phyloP scores from a whole-genome alignment of 2,113 vertebrate genomes.

The Macaca fascicularis region T2T-MFA8v1.1 NC_088395.1:53123001-53123500 shows the following conservation, averaged over 20 bases:
- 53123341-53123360: not conserved
- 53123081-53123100: not conserved
- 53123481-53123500: not conserved
- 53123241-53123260: not conserved
- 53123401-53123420: not conserved
- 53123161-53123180: not conserved
- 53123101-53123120: not conserved
- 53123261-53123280: not conserved
- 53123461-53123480: not conserved
- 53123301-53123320: conserved; percentile 6
- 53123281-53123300: not conserved
- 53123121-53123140: not conserved
- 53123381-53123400: not conserved
- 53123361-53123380: not conserved
- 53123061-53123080: not conserved
- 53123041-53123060: not conserved
- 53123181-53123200: not conserved
- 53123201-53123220: conserved; percentile 4
- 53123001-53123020: not conserved
- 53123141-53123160: not conserved
- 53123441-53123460: not conserved
- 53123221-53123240: not conserved
- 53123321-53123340: not conserved
- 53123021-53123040: not conserved
- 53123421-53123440: not conserved